Percentiles rank a stretch among this genome's conserved stretches.
phyloP scores from a whole-genome alignment of 1,140 invertebrate genomes.

The Homarus americanus region DNA sequence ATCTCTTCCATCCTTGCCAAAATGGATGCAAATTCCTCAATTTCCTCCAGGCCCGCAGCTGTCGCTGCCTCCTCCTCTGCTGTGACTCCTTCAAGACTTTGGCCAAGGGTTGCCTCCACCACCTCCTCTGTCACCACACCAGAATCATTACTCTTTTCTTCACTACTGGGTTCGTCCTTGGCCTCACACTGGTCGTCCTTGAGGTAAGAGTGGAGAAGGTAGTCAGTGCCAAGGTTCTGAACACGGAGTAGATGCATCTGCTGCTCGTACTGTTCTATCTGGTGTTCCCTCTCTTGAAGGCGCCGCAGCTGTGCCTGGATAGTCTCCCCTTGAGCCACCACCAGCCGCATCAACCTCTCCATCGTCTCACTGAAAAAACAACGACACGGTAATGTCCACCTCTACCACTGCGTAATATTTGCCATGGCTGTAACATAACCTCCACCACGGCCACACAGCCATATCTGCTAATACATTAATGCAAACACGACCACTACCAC shows the following conservation, averaged over 20 bases:
- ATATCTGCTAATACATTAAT: too few relatives aligned
- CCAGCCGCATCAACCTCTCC: slow-evolving; percentile 86
- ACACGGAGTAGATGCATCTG: slow-evolving; percentile 85
- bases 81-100: slow-evolving; percentile 8
- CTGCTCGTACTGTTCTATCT: slow-evolving; percentile 87
- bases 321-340: slow-evolving; percentile 89
- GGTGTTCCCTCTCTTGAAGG: slow-evolving; percentile 86
- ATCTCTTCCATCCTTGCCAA: slow-evolving; percentile 67
- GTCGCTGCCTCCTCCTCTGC: slow-evolving; percentile 76
- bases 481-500: too few relatives aligned
- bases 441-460: too few relatives aligned
- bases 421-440: too few relatives aligned
- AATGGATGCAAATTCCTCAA: slow-evolving; percentile 71
- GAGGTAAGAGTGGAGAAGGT: slow-evolving; percentile 88
- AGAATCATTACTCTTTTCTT: slow-evolving; percentile 80
- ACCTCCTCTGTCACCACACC: slow-evolving; percentile 79
- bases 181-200: slow-evolving; percentile 78
- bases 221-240: slow-evolving; percentile 88
- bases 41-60: slow-evolving; percentile 80
- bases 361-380: slow-evolving; percentile 77
- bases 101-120: slow-evolving; percentile 26
- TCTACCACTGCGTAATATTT: not conserved
- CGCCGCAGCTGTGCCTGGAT: slow-evolving; percentile 85
- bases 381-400: not conserved
- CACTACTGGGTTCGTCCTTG: slow-evolving; percentile 77